These are phyloP conservation scores for Entelurus aequoreus DNA, from an alignment of 2,113 vertebrate genomes.

Conservation along the genomic window DNA sequence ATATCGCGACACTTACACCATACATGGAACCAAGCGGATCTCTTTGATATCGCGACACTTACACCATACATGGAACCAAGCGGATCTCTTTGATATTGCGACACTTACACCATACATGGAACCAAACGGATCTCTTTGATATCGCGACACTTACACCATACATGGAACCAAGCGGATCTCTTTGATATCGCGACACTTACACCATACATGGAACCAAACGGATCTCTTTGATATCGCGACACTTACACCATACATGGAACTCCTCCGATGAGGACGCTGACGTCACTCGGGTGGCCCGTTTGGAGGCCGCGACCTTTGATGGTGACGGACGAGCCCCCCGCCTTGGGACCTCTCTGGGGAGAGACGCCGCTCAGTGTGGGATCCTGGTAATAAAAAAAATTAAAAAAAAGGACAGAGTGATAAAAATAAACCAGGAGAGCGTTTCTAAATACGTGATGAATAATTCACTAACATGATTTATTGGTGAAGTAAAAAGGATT, in stretches of 20 bases:
- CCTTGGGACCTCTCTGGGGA: conserved; percentile 84
- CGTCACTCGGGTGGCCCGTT: conserved; percentile 81
- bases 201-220: too few relatives aligned
- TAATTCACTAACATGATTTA: conserved; percentile 36
- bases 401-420: not conserved
- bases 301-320: conserved; percentile 79
- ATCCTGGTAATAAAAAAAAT: conserved; percentile 68
- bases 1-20: too few relatives aligned
- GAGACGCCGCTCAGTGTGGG: conserved; percentile 80
- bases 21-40: too few relatives aligned
- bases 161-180: too few relatives aligned
- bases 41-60: too few relatives aligned
- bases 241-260: conserved; percentile 85
- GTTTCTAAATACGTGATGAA: conserved; percentile 16
- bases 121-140: too few relatives aligned
- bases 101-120: too few relatives aligned
- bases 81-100: too few relatives aligned
- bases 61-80: too few relatives aligned
- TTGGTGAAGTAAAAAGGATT: conserved; percentile 41
- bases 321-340: conserved; percentile 83
- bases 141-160: too few relatives aligned
- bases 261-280: conserved; percentile 83
- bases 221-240: not conserved
- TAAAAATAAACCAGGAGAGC: not conserved
- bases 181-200: not conserved